Evolutionary conservation across 1,140 invertebrate genomes (phyloP), one percentile per base, ranked within the genome.

Genomic region (Aphaenogaster ashmeadi): DNA sequence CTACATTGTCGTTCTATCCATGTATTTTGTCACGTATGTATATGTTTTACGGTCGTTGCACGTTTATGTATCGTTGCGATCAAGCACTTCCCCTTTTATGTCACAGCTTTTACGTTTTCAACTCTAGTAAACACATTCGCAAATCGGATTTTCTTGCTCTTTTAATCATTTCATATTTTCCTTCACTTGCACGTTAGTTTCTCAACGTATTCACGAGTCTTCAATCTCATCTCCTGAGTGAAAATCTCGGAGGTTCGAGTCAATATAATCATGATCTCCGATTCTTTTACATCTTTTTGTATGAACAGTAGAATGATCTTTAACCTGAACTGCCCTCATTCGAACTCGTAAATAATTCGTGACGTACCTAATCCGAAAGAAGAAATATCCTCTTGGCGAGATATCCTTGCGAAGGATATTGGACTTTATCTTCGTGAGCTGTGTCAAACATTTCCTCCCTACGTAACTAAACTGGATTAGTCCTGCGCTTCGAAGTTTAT

Each of bases 281-380:
- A 33, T 58, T 18, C 2, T 60, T 75, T 84, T 36, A 74, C n/a
- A 38, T 50, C 5, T 6, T 74, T 44, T 71, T 44, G 33, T 41
- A 69, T 44, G 3, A 47, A 38, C 33, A 27, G 21, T 47, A 33
- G 52, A 58, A 75, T 54, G 50, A 27, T 1, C n/a, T 78, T 78
- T 66, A 44, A 36, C 44, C 50, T 18, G 15, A 56, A 47, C n/a
- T 52, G 50, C 13, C 1, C 13, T 50, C 56, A 18, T 13, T 33
- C 5, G 21, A 52, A 52, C 50, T 64, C 60, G 64, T 89, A 87
- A 89, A 89, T 90, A 89, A 78, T 74, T 44, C 60, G 56, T 56
- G 50, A 58, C 71, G 11, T 62, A 18, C 33, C 52, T 89, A 78
- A 89, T 89, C 78, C 77, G 7, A 67, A 15, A 13, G 1, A 54